Evolutionary conservation across 2,797 vertebrate species (phyloP).

Genomic region (Pipistrellus pygmaeus): DNA sequence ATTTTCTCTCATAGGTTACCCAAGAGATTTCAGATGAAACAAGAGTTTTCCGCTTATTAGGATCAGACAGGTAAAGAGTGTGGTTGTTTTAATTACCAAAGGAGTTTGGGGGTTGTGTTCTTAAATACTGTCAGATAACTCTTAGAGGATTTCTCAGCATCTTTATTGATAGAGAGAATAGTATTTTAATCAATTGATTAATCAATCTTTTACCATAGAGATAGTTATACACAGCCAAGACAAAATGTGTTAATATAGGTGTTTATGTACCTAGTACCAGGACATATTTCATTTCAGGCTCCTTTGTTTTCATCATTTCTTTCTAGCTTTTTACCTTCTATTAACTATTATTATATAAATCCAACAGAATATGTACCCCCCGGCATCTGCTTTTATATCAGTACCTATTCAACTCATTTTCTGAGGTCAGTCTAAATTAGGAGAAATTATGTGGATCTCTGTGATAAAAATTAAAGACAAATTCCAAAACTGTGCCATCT

Average conservation of each 20-base stretch:
- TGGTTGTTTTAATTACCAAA: slow-evolving; percentile 1
- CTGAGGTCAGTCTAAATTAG: background rate
- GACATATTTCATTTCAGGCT: background rate
- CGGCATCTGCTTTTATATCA: slow-evolving; percentile 18
- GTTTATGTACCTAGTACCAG: background rate
- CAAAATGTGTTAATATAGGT: background rate
- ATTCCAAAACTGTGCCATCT: background rate
- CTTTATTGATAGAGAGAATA: slow-evolving; percentile 50
- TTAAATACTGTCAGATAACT: slow-evolving; percentile 28
- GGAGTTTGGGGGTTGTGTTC: slow-evolving; percentile 9
- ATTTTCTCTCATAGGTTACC: slow-evolving; percentile 87
- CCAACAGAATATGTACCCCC: background rate
- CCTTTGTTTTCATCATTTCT: background rate
- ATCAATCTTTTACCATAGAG: slow-evolving; percentile 30
- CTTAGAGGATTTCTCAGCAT: background rate
- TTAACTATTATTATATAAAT: background rate
- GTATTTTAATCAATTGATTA: slow-evolving; percentile 28
- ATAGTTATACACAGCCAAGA: background rate
- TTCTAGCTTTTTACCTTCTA: background rate
- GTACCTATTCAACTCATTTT: slow-evolving; percentile 10
- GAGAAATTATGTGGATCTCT: background rate
- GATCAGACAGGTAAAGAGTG: slow-evolving; percentile 91
- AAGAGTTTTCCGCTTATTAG: slow-evolving; percentile 90
- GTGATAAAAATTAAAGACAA: slow-evolving; percentile 44
- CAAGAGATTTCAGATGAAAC: slow-evolving; percentile 92